A percentile compares a stretch with the other conserved stretches of the same genome.
phyloP scores from a whole-genome alignment of 2,888 invertebrate species.

The Diabrotica balteata region DNA sequence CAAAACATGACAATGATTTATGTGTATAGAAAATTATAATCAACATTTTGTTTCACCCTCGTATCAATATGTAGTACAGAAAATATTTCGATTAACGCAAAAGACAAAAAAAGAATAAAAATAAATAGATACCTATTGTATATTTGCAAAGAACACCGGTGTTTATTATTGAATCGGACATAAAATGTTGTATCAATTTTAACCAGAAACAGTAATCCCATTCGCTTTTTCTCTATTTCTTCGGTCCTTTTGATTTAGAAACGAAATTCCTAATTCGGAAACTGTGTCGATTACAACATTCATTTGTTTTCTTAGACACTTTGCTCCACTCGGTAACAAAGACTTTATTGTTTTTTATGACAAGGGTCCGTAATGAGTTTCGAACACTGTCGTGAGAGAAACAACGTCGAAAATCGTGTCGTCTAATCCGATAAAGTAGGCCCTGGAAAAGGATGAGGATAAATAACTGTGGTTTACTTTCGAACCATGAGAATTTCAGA shows the following conservation, averaged over 20 bases:
- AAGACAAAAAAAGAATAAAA: too few species aligned
- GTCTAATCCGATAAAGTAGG: constrained; percentile 29
- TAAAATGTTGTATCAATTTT: background rate
- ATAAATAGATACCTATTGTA: too few species aligned
- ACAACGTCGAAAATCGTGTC: constrained; percentile 32
- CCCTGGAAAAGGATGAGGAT: constrained; percentile 19
- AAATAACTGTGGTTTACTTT: constrained; percentile 32
- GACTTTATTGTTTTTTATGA: constrained; percentile 34
- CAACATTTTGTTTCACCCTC: too few species aligned
- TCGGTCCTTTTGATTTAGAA: too few species aligned
- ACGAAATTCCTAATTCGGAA: background rate
- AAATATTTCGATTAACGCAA: too few species aligned
- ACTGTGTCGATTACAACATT: constrained; percentile 19
- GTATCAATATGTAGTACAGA: too few species aligned
- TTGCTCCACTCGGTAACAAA: constrained; percentile 11
- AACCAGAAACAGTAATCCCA: too few species aligned
- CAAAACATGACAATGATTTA: too few species aligned
- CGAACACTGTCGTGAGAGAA: constrained; percentile 32
- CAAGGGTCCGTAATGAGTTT: constrained; percentile 31
- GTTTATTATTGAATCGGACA: too few species aligned
- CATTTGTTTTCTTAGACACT: constrained; percentile 17
- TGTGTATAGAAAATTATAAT: too few species aligned
- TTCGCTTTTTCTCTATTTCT: too few species aligned
- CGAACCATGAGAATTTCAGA: constrained; percentile 26
- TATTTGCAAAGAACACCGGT: too few species aligned